Base-by-base conservation (phyloP, 2,113 vertebrate genomes). In the Ranitomeya variabilis region DNA sequence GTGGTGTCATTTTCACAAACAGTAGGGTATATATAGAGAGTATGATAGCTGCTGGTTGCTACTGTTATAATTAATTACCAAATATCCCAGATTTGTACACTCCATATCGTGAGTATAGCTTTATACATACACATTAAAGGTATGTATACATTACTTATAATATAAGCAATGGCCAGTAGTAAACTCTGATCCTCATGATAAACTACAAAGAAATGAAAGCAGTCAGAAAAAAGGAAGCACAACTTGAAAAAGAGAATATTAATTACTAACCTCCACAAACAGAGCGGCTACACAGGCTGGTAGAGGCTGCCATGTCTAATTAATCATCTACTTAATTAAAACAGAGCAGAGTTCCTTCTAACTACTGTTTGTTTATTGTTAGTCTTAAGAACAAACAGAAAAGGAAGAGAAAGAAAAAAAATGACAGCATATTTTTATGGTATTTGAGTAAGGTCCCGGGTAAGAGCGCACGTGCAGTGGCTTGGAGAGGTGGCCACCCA, bases 401-500 rank as follows among this genome's bases (percentile, higher is more conserved):
- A 18, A 71, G 69, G 73, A 81, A 57, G 23, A 59, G 21, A 74
- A 74, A 74, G 37, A 55, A 31, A 80, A 55, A 62, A n/a, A 64
- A 67, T n/a, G 73, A 76, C 73, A 76, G 76, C 55, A 15, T 73
- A 67, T 77, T 80, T 87, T 67, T 80, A 79, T 54, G 64, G 73
- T 64, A 51, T 78, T n/a, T 52, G 52, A 79, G 59, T 87, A 79
- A 79, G 13, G 23, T 69, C 86, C 86, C 13, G 78, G 54, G 78
- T 52, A 19, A 81, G 52, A 73, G 37, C 64, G 67, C 86, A 81
- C 76, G 64, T 87, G 86, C 78, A 81, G 86, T 37, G 86, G 51
- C 86, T 80, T 37, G 45, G 64, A 87, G 78, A 59, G 78, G 86
- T 69, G 78, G 45, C 86, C 86, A 87, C 86, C 86, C 86, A 87